These are phyloP conservation scores for Eulacestoma nigropectus DNA, from an alignment of 2,113 vertebrate species.

Conservation along the genomic window DNA sequence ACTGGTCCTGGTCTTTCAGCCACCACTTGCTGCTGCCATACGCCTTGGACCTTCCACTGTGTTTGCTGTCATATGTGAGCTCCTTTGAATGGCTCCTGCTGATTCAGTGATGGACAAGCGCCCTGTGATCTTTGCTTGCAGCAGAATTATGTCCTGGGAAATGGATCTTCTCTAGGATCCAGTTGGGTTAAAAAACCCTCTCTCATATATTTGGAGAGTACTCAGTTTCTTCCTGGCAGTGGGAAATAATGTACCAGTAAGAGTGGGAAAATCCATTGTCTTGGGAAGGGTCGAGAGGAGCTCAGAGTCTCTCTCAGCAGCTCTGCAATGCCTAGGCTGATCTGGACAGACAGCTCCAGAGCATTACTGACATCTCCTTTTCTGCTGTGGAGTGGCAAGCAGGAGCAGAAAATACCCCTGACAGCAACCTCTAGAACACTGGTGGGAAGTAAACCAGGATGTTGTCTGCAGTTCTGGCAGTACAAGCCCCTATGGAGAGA, in stretches of 20 bases:
- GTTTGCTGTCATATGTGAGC: rapidly evolving
- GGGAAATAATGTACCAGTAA: not conserved
- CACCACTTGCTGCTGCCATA: not conserved
- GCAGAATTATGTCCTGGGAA: not conserved
- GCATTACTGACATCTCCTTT: not conserved
- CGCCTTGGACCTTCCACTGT: not conserved
- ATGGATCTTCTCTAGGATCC: not conserved
- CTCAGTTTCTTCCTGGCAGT: not conserved
- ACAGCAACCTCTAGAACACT: not conserved
- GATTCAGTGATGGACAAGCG: not conserved
- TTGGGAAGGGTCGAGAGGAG: not conserved
- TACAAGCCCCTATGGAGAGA: not conserved
- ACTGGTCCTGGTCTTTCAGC: not conserved
- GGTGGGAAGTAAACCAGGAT: not conserved
- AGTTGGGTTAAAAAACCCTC: not conserved
- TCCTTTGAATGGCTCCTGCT: not conserved
- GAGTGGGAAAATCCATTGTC: not conserved
- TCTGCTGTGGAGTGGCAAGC: not conserved
- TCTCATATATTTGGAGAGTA: not conserved
- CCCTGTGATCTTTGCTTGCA: not conserved
- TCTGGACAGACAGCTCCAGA: not conserved
- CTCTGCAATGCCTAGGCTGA: not conserved
- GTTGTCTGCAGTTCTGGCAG: not conserved
- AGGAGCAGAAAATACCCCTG: not conserved
- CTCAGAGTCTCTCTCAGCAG: not conserved